These are phyloP conservation scores for Megamerina dolium DNA, from an alignment of 2,888 invertebrate species.

Conservation along the genomic window DNA sequence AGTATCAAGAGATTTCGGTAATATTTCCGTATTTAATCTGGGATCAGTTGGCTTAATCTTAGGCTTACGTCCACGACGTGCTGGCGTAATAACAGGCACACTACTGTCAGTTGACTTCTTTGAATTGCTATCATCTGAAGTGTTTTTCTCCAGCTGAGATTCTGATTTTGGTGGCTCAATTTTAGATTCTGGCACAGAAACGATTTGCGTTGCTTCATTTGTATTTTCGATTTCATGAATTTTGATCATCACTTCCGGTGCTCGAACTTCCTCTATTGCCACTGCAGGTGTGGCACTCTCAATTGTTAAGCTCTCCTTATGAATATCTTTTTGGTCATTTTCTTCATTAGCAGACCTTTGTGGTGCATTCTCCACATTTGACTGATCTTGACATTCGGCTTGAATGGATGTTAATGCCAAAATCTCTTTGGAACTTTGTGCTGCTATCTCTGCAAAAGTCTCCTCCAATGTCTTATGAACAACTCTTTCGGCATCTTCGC, in stretches of 20 bases:
- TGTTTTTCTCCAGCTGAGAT: too few relatives aligned
- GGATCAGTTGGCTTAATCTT: neutral
- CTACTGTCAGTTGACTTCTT: too few relatives aligned
- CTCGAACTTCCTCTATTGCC: too few relatives aligned
- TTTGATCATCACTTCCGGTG: too few relatives aligned
- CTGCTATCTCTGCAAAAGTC: constrained; percentile 28
- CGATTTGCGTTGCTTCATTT: neutral
- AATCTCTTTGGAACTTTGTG: constrained; percentile 23
- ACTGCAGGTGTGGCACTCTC: too few relatives aligned
- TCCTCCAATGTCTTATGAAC: constrained; percentile 25
- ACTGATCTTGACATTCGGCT: too few relatives aligned
- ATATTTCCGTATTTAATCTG: neutral
- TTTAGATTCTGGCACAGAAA: too few relatives aligned
- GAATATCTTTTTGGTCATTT: neutral
- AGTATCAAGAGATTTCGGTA: neutral
- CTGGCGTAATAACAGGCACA: neutral
- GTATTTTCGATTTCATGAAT: neutral
- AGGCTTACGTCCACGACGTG: constrained; percentile 5
- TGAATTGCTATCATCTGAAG: too few relatives aligned
- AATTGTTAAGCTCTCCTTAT: neutral
- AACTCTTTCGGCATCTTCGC: constrained; percentile 14
- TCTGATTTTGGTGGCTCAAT: too few relatives aligned
- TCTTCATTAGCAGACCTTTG: neutral
- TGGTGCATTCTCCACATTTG: too few relatives aligned
- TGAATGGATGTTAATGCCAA: too few relatives aligned